Conservation (phyloP, 1,140 invertebrate species). For the Orchestia grillus region DNA sequence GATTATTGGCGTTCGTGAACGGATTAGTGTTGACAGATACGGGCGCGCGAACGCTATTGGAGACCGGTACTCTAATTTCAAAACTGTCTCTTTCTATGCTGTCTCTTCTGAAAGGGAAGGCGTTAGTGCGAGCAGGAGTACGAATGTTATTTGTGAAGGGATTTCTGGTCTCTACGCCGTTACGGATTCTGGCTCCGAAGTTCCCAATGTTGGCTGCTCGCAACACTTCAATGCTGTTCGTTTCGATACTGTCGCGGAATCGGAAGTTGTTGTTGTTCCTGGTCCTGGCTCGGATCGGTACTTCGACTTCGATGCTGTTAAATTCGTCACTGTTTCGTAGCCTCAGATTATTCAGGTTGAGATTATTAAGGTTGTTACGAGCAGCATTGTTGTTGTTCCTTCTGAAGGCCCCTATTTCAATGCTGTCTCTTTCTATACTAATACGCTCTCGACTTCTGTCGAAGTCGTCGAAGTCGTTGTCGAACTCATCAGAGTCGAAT, state of each 20-base stretch:
- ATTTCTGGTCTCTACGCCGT: neutral
- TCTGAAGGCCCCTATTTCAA: slow-evolving; percentile 37
- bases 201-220: neutral
- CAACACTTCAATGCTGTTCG: slow-evolving; percentile 29
- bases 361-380: neutral
- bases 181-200: slow-evolving; percentile 13
- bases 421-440: slow-evolving; percentile 41
- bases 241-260: slow-evolving; percentile 41
- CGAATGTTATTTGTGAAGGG: neutral
- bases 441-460: slow-evolving; percentile 45
- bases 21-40: neutral
- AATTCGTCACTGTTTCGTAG: slow-evolving; percentile 24
- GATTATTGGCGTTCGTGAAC: neutral
- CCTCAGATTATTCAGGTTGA: slow-evolving; percentile 12
- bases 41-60: neutral
- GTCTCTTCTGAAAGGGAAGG: neutral
- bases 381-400: slow-evolving; percentile 16
- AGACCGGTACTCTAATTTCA: slow-evolving; percentile 5
- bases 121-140: neutral
- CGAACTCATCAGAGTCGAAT: slow-evolving; percentile 51
- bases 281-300: neutral
- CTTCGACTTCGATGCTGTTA: slow-evolving; percentile 30
- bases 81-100: slow-evolving; percentile 44
- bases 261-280: neutral
- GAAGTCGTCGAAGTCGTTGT: slow-evolving; percentile 49